Base-by-base conservation (phyloP, 2,888 invertebrate species). In the Leptopilina drosophilae region DNA sequence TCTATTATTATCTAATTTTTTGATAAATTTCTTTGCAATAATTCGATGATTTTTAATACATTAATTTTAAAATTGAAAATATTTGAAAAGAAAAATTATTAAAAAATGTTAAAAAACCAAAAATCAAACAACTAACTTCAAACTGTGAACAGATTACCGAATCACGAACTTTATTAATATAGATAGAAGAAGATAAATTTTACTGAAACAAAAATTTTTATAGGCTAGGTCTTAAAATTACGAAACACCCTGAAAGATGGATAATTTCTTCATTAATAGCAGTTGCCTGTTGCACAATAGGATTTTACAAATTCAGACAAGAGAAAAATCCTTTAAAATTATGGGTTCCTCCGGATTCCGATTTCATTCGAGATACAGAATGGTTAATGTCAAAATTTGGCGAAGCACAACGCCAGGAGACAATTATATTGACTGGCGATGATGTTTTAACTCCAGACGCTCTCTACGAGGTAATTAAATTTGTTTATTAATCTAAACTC, bases 291-390 rank as follows among this genome's bases (percentile, higher is more conserved):
- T 95, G 95, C 87, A 92, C 93, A 77, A 88, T 94, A 80, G 96
- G 96, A 56, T 92, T 95, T 76, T 88, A 94, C 40, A 92, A 93
- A 85, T 96, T 96, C 91, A 93, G 94, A 81, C 94, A 95, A 89
- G 96, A 96, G 92, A 95, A 95, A 88, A 95, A 95, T 91, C 96
- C 96, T 0, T 91, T 96, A 87, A 95, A 95, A 87, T 91, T 96
- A 84, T 96, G 96, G 96, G 95, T 96, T 33, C 96, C 96, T 12
- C 94, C 94, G 64, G 93, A 95, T 64, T 95, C 96, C 0, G 94
- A 95, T 81, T 96, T 95, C 88, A 93, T 94, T 64, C 90, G 92
- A 83, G 95, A 96, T 85, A 95, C 96, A 5, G 94, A 95, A 86
- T 96, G 96, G 96, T 93, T 95, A 80, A 94, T 95, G 88, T 91